Conservation (phyloP, 2,888 invertebrate species). For the Nephrotoma appendiculata region DNA sequence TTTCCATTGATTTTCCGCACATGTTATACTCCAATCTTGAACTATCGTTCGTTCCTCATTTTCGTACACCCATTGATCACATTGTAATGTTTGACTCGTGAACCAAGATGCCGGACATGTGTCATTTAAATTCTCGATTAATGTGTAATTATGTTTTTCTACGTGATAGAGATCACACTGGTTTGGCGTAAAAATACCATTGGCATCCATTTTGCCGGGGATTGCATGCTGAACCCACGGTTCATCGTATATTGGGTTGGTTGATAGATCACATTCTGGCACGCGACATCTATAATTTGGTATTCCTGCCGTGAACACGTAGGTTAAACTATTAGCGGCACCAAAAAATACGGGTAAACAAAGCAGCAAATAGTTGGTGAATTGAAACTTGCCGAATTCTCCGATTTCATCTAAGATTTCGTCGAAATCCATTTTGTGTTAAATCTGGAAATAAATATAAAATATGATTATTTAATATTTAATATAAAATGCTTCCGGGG, state of each 20-base stretch:
- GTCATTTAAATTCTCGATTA: neutral
- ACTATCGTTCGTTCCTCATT: slow-evolving; percentile 38
- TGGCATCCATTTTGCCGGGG: slow-evolving; percentile 26
- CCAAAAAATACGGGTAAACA: slow-evolving; percentile 44
- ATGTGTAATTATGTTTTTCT: slow-evolving; percentile 11
- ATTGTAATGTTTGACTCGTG: slow-evolving; percentile 26
- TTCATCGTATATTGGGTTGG: slow-evolving; percentile 23
- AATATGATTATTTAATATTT: no score
- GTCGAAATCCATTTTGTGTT: slow-evolving; percentile 40
- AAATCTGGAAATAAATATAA: neutral
- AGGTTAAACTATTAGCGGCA: slow-evolving; percentile 44
- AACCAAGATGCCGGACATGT: slow-evolving; percentile 30
- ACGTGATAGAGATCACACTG: slow-evolving; percentile 22
- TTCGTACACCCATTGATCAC: slow-evolving; percentile 39
- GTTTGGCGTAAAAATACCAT: slow-evolving; percentile 23
- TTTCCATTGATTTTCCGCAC: slow-evolving; percentile 44
- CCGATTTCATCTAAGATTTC: slow-evolving; percentile 43
- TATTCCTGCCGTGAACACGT: slow-evolving; percentile 44
- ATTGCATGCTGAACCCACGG: slow-evolving; percentile 37
- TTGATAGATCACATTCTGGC: slow-evolving; percentile 37
- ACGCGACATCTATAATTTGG: slow-evolving; percentile 42
- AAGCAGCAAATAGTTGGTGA: slow-evolving; percentile 38
- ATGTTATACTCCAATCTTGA: slow-evolving; percentile 44
- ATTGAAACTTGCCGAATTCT: slow-evolving; percentile 43
- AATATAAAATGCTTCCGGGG: no score